These are phyloP conservation scores for Athalia cordata DNA, from an alignment of 2,888 invertebrate genomes.

Conservation along the genomic window DNA sequence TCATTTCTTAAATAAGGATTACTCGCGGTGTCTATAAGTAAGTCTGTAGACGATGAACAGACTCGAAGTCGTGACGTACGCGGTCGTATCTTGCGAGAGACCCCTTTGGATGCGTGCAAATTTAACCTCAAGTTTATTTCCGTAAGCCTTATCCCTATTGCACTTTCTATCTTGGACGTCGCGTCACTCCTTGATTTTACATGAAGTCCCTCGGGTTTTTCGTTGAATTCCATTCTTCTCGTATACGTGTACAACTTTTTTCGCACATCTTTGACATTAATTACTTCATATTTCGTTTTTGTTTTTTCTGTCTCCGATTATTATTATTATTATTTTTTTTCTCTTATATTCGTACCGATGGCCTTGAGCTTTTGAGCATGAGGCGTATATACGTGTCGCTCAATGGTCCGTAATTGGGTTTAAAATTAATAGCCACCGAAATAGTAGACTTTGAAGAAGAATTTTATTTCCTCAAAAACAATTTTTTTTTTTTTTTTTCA, in stretches of 20 bases:
- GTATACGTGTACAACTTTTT: too few species aligned
- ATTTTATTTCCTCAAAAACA: constrained; percentile 9
- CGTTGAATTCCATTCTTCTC: not conserved
- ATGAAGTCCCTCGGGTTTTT: not conserved
- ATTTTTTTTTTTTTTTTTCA: not conserved
- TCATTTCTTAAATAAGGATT: too few species aligned
- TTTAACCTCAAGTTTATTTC: constrained; percentile 57
- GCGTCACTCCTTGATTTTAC: constrained; percentile 10
- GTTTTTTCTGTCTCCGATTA: too few species aligned
- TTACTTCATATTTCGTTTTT: too few species aligned
- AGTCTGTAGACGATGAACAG: constrained; percentile 64
- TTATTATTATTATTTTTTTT: not conserved
- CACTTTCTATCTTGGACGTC: constrained; percentile 20
- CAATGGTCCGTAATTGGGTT: constrained; percentile 26
- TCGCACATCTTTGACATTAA: too few species aligned
- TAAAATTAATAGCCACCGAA: constrained; percentile 25
- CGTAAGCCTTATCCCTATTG: constrained; percentile 35
- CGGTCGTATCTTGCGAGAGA: constrained; percentile 57
- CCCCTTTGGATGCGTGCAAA: constrained; percentile 56
- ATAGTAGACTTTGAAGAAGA: constrained; percentile 28
- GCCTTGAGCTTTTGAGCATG: not conserved
- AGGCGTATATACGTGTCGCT: not conserved
- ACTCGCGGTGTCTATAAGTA: not conserved
- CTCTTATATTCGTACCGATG: not conserved
- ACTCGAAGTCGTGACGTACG: constrained; percentile 59